phyloP scores from a whole-genome alignment of 2,888 invertebrate species.

The Rhabditophanes sp. region DNA sequence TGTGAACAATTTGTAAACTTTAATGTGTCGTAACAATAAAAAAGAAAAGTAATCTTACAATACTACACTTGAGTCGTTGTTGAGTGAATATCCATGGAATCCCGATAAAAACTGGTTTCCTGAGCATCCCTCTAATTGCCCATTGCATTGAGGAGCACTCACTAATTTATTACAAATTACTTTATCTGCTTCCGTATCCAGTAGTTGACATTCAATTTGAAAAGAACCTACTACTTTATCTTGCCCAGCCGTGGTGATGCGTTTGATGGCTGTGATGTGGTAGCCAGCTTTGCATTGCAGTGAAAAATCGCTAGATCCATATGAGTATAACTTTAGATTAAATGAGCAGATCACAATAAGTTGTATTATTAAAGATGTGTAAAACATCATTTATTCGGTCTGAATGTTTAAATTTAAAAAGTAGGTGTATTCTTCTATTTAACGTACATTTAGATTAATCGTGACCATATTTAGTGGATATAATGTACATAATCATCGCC shows the following conservation, averaged over 20 bases:
- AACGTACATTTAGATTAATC: no score
- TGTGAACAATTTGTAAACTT: background rate
- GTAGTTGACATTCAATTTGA: conserved; percentile 13
- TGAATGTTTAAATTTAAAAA: no score
- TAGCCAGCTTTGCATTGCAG: conserved; percentile 12
- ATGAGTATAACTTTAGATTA: background rate
- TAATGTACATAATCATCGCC: no score
- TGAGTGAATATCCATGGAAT: conserved; percentile 31
- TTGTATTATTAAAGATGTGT: background rate
- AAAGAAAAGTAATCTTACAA: conserved; percentile 16
- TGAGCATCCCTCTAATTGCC: conserved; percentile 24
- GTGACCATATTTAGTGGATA: no score
- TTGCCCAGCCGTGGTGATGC: conserved; percentile 7
- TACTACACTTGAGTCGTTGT: conserved; percentile 32
- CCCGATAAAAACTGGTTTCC: conserved; percentile 38
- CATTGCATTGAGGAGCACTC: conserved; percentile 21
- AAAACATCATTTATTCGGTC: no score
- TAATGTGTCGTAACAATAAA: background rate
- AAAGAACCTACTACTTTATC: conserved; percentile 8
- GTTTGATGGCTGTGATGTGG: conserved; percentile 10
- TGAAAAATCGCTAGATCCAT: conserved; percentile 8
- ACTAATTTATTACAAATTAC: conserved; percentile 13
- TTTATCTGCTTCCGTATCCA: conserved; percentile 9
- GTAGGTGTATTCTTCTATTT: no score
- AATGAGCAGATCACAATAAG: background rate